Evolutionary conservation across 2,113 vertebrate species (phyloP).

Genomic region (Macaca nemestrina): DNA sequence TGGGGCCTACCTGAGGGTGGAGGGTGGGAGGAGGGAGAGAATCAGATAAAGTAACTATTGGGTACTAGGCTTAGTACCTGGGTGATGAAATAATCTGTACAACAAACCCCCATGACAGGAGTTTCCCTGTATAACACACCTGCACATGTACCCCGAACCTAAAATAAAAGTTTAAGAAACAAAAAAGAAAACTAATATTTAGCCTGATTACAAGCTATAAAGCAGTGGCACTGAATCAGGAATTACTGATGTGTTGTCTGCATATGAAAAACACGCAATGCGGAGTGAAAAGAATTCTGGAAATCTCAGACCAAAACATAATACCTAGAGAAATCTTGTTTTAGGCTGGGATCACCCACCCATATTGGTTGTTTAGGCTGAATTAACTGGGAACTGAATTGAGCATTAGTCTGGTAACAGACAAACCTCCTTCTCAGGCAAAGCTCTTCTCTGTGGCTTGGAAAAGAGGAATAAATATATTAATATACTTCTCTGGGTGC

Average conservation of each 20-base stretch:
- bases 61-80: too few relatives aligned
- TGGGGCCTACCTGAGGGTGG: too few relatives aligned
- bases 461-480: not conserved
- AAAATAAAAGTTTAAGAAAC: too few relatives aligned
- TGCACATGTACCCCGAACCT: too few relatives aligned
- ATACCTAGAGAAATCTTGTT: not conserved
- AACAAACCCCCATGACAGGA: too few relatives aligned
- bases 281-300: not conserved
- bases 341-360: not conserved
- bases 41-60: too few relatives aligned
- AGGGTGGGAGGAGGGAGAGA: too few relatives aligned
- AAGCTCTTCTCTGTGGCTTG: not conserved
- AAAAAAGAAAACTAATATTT: not conserved
- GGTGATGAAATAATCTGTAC: too few relatives aligned
- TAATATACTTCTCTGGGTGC: not conserved
- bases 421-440: not conserved
- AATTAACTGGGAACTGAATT: not conserved
- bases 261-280: not conserved
- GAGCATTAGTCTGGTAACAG: rapidly evolving
- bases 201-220: not conserved
- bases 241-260: rapidly evolving
- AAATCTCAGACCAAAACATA: not conserved
- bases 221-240: not conserved
- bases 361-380: rapidly evolving
- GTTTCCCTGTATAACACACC: too few relatives aligned